Percentiles rank a stretch among this genome's conserved stretches.
Evolutionary conservation across 2,797 vertebrate genomes (phyloP).

Genomic region (Darevskia nairensis): DNA sequence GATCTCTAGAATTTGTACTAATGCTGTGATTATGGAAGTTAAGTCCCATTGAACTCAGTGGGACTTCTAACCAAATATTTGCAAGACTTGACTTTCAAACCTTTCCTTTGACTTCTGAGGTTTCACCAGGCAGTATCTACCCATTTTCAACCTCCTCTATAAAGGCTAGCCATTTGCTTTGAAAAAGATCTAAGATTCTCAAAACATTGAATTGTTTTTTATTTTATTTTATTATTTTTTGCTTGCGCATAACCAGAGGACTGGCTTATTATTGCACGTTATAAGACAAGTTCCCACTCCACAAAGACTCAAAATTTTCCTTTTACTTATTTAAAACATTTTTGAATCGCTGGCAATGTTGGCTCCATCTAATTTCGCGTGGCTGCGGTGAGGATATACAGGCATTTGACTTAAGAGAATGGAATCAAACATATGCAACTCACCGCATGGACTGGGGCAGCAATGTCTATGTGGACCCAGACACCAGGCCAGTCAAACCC

Average conservation of each 20-base stretch:
- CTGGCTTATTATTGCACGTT: too few relatives aligned
- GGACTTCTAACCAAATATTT: too few relatives aligned
- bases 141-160: neutral
- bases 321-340: too few relatives aligned
- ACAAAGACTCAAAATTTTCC: too few relatives aligned
- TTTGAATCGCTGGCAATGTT: too few relatives aligned
- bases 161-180: neutral
- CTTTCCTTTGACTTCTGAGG: too few relatives aligned
- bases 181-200: neutral
- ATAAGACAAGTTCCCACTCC: too few relatives aligned
- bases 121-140: neutral
- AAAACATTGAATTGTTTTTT: neutral
- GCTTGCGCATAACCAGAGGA: too few relatives aligned
- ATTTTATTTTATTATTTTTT: too few relatives aligned
- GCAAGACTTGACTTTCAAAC: too few relatives aligned
- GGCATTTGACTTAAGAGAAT: neutral
- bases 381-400: neutral
- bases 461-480: conserved; percentile 98
- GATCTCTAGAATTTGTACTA: neutral
- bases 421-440: conserved; percentile 76
- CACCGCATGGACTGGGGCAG: conserved; percentile 93
- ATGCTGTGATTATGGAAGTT: too few relatives aligned
- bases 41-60: too few relatives aligned
- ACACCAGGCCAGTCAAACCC: conserved; percentile 98
- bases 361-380: neutral